A percentile compares a stretch with the other conserved stretches of the same genome.
phyloP scores from a whole-genome alignment of 2,888 invertebrate species.

The Pterostichus niger region DNA sequence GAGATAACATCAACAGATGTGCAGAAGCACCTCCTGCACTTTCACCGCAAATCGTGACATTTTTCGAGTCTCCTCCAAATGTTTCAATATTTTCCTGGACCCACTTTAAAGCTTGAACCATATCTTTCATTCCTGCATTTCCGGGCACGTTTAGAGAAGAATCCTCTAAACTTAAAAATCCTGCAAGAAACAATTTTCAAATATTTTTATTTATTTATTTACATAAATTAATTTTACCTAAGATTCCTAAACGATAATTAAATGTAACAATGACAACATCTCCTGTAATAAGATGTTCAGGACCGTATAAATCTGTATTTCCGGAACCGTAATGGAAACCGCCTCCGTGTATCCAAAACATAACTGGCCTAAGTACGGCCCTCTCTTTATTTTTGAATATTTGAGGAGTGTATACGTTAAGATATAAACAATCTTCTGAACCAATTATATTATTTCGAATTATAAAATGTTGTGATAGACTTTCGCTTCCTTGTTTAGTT shows the following conservation, averaged over 20 bases:
- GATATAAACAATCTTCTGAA: conserved; percentile 72
- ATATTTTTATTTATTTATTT: background rate
- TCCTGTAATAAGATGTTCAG: conserved; percentile 50
- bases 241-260: conserved; percentile 57
- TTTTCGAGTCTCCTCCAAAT: conserved; percentile 70
- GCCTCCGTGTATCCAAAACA: conserved; percentile 63
- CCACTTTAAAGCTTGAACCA: conserved; percentile 68
- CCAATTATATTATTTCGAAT: conserved; percentile 69
- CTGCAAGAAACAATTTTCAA: conserved; percentile 20
- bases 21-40: conserved; percentile 71
- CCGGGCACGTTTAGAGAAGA: conserved; percentile 66
- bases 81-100: conserved; percentile 67
- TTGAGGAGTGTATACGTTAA: conserved; percentile 72
- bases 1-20: conserved; percentile 70
- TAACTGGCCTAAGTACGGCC: conserved; percentile 68
- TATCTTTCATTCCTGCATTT: conserved; percentile 69
- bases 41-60: conserved; percentile 70
- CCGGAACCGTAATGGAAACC: conserved; percentile 70
- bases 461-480: conserved; percentile 69
- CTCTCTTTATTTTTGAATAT: conserved; percentile 49
- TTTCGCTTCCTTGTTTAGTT: conserved; percentile 70
- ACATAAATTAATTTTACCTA: conserved; percentile 33
- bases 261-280: conserved; percentile 60
- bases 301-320: conserved; percentile 46
- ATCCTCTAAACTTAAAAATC: conserved; percentile 65